These are phyloP conservation scores for Zosterops hypoxanthus DNA, from an alignment of 2,113 vertebrate species.

Conservation along the genomic window DNA sequence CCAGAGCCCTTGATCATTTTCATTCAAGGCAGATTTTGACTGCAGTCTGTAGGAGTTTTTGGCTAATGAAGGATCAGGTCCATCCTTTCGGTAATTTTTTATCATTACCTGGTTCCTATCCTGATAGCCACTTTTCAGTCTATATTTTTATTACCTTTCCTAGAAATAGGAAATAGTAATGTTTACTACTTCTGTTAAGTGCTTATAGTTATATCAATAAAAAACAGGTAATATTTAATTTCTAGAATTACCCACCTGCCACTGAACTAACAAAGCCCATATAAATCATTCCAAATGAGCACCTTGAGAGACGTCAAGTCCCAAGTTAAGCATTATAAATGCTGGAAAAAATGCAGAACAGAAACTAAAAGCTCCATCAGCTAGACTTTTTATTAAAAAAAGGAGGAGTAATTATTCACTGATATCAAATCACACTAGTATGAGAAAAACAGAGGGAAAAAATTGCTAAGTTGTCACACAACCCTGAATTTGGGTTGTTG, in stretches of 20 bases:
- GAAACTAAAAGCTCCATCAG: not conserved
- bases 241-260: conserved; percentile 12
- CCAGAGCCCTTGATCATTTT: not conserved
- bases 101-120: not conserved
- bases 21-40: conserved; percentile 1
- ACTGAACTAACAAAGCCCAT: conserved; percentile 9
- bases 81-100: not conserved
- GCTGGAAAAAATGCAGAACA: conserved; percentile 4
- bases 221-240: not conserved
- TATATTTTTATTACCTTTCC: not conserved
- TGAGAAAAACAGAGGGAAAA: not conserved
- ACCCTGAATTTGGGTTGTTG: not conserved
- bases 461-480: not conserved
- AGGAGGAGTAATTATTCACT: not conserved
- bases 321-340: conserved; percentile 29
- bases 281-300: conserved; percentile 47
- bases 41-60: conserved; percentile 5
- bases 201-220: conserved; percentile 8
- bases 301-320: conserved; percentile 25
- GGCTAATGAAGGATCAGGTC: not conserved
- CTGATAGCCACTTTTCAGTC: not conserved
- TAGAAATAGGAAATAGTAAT: conserved; percentile 2
- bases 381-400: not conserved
- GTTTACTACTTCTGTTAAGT: conserved; percentile 26
- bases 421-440: not conserved